These are phyloP conservation scores for Phalacrocorax aristotelis DNA, from an alignment of 2,113 vertebrate genomes.

Conservation along the genomic window DNA sequence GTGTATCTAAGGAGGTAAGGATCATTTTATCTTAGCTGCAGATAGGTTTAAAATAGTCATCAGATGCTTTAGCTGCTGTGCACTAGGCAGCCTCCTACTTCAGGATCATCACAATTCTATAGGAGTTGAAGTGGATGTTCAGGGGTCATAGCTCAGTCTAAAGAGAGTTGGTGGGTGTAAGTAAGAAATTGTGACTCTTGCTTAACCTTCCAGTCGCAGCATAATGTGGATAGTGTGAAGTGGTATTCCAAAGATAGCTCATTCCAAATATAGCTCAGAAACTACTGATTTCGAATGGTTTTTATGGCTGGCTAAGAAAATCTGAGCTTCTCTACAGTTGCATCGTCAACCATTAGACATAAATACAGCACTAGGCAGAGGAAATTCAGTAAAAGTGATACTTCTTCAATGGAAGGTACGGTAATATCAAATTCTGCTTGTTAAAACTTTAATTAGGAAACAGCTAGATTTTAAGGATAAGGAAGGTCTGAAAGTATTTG, in stretches of 20 bases:
- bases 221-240: neutral
- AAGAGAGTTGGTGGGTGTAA: neutral
- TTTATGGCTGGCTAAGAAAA: constrained; percentile 10
- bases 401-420: neutral
- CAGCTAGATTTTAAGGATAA: neutral
- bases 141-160: neutral
- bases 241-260: neutral
- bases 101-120: neutral
- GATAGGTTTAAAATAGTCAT: neutral
- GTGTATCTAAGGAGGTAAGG: neutral
- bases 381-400: neutral
- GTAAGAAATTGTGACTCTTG: neutral
- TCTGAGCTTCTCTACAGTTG: neutral
- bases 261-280: constrained; percentile 12
- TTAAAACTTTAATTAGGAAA: neutral
- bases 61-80: neutral
- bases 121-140: neutral
- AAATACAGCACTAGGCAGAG: neutral
- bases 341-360: neutral
- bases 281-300: constrained; percentile 21
- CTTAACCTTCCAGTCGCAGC: neutral
- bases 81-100: neutral
- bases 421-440: neutral
- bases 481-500: neutral
- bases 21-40: neutral